These are phyloP conservation scores for Pseudomyrmex dendroicus DNA, from an alignment of 1,140 invertebrate species.

Conservation along the genomic window DNA sequence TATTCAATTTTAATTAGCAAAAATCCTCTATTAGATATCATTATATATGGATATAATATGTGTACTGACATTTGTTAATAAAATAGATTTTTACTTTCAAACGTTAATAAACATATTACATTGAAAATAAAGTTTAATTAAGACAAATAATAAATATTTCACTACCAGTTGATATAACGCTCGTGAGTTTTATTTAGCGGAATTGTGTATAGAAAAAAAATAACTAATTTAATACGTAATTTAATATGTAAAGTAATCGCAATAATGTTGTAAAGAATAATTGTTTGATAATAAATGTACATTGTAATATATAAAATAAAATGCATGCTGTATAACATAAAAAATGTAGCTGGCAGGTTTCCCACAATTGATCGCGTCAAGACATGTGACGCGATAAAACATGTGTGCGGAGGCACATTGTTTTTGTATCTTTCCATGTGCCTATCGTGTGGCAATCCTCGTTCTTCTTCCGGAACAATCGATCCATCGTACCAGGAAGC, in stretches of 20 bases:
- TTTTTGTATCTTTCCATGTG: slow-evolving; percentile 36
- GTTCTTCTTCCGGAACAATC: slow-evolving; percentile 57
- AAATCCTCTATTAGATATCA: background rate
- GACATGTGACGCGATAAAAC: slow-evolving; percentile 1
- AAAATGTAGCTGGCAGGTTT: background rate
- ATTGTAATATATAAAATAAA: background rate
- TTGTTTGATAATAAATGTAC: background rate
- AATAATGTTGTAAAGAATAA: background rate
- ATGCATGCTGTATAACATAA: background rate
- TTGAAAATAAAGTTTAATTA: background rate
- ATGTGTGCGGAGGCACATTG: background rate
- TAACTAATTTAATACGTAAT: slow-evolving; percentile 1
- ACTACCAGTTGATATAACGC: background rate
- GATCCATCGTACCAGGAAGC: slow-evolving; percentile 68
- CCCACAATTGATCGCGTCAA: slow-evolving; percentile 11
- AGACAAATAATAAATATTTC: slow-evolving; percentile 8
- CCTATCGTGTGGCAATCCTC: slow-evolving; percentile 41
- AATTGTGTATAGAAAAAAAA: background rate
- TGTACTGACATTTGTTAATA: too few species aligned
- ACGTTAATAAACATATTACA: background rate
- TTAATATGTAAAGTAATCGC: background rate
- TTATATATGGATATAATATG: background rate
- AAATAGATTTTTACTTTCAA: too few species aligned
- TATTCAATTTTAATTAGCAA: background rate
- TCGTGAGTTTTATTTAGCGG: background rate